Evolutionary conservation across 1,140 invertebrate genomes (phyloP), one percentile per base, ranked within the genome.

Genomic region (Trigoniulus corallinus): DNA sequence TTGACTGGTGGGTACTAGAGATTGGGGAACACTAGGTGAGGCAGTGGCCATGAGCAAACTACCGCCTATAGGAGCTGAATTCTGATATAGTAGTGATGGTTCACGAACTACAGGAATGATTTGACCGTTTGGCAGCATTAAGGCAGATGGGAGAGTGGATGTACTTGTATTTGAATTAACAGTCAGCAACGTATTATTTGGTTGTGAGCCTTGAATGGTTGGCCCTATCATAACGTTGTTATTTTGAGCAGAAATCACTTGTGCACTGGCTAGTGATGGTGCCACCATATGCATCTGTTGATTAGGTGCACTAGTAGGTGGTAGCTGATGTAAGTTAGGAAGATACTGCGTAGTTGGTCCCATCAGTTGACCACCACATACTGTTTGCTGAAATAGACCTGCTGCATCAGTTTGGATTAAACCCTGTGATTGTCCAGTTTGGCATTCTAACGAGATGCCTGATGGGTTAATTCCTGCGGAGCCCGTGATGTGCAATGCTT

Each of bases 91-190:
- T 10, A 58, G 42, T 26, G 64, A 59, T 47, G 66, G 64, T 51
- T 68, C 66, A n/a, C 62, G 64, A 3, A 69, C 64, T n/a, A 69
- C 56, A 7, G 66, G 66, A 37, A 67, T 62, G n/a, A 69, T 62
- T 48, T 68, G 66, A 23, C 67, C 67, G 55, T 66, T 65, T n/a
- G 65, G 65, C 41, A 69, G 56, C 4, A 69, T 58, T n/a, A 69
- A 52, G 22, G 67, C 66, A 23, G 62, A 60, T 24, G 65, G 64
- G n/a, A 65, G 55, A 52, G 64, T 62, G 25, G 29, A 34, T 7
- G 29, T 7, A 34, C 15, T 34, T 34, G 29, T 7, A 15, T 34
- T 34, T 34, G 29, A 15, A 34, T 34, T 34, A 7, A 34, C 7
- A 34, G 29, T 34, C 15, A 34, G 15, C 7, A 34, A 7, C 7